phyloP scores from a whole-genome alignment of 92 coral and sea anemone genomes.

The Muricea muricata region DNA sequence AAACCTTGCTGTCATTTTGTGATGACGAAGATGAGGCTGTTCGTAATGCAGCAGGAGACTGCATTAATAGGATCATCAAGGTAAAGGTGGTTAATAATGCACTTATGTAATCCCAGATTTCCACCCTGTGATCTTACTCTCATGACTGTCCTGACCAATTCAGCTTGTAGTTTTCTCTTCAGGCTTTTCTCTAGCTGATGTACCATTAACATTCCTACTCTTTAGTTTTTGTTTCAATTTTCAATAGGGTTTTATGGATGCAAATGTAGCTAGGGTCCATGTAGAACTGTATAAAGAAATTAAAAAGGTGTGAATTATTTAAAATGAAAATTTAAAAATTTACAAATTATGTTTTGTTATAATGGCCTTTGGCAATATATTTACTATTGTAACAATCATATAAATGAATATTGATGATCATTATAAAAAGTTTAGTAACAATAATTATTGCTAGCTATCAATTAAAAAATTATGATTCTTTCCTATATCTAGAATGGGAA shows the following conservation, averaged over 20 bases:
- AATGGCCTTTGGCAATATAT: too few species aligned
- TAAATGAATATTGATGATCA: too few species aligned
- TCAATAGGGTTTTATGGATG: constrained; percentile 84
- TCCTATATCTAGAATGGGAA: constrained; percentile 72
- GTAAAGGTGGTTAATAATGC: too few species aligned
- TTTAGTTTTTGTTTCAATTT: background rate
- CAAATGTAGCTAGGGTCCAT: constrained; percentile 80
- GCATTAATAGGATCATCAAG: constrained; percentile 87
- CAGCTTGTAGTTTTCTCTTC: too few species aligned
- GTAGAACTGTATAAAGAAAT: constrained; percentile 96
- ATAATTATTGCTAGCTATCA: too few species aligned
- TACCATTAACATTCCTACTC: background rate
- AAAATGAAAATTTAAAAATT: background rate
- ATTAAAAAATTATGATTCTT: background rate
- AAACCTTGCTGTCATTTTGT: constrained; percentile 81
- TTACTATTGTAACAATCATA: too few species aligned
- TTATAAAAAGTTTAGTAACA: too few species aligned
- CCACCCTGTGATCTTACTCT: too few species aligned
- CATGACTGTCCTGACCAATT: too few species aligned
- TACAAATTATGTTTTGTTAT: background rate
- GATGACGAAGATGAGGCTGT: constrained; percentile 95
- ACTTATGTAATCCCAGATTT: too few species aligned
- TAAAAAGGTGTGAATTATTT: constrained; percentile 75
- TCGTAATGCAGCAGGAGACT: constrained; percentile 93
- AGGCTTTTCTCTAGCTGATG: background rate